A percentile compares a stretch with the other conserved stretches of the same genome.
phyloP scores from a whole-genome alignment of 1,140 invertebrate genomes.

The Macrobrachium nipponense region DNA sequence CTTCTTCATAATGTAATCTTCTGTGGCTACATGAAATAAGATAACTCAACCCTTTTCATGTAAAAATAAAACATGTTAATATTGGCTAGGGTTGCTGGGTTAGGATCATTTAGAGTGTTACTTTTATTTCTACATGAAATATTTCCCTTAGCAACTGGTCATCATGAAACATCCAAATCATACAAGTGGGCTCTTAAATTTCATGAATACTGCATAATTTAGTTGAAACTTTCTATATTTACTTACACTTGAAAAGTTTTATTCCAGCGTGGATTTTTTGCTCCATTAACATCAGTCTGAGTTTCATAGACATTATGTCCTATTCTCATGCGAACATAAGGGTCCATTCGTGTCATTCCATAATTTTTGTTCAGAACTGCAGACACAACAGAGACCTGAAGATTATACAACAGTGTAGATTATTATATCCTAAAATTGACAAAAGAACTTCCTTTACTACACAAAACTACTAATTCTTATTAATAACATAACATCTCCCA shows the following conservation, averaged over 20 bases:
- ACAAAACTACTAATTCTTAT: neutral
- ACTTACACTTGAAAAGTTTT: conserved; percentile 89
- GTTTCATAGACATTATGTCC: conserved; percentile 96
- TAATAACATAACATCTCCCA: neutral
- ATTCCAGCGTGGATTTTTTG: conserved; percentile 96
- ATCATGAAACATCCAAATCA: neutral
- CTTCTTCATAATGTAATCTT: no score
- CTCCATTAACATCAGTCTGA: conserved; percentile 92
- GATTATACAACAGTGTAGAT: neutral
- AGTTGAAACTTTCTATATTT: no score
- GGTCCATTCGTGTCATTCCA: conserved; percentile 95
- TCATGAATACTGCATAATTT: neutral
- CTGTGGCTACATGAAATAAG: no score
- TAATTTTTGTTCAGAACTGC: conserved; percentile 89
- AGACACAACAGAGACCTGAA: conserved; percentile 57
- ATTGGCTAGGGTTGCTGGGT: no score
- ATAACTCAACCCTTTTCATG: no score
- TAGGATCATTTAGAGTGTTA: no score
- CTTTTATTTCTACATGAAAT: no score
- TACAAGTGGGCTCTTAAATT: neutral
- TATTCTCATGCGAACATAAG: conserved; percentile 90
- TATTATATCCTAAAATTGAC: no score
- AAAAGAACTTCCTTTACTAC: no score
- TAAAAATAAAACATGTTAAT: no score
- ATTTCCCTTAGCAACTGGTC: neutral